phyloP scores from a whole-genome alignment of 92 coral and sea anemone genomes.

The Phymanthus crucifer region DNA sequence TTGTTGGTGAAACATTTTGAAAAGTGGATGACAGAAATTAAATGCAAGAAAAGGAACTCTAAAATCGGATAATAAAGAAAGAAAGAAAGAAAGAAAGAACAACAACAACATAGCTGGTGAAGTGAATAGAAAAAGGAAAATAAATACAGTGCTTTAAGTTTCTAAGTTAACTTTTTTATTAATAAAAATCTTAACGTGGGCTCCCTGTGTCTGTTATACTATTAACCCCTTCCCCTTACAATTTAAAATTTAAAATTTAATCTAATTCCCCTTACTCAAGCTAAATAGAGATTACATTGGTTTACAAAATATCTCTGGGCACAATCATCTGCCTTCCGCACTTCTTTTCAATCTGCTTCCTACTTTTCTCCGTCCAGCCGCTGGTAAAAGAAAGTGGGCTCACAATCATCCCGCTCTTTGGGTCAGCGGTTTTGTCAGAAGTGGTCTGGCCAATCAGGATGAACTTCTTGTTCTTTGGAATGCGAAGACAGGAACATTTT shows the following conservation, averaged over 20 bases:
- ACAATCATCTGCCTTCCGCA: slow-evolving; percentile 13
- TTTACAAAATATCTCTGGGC: background rate
- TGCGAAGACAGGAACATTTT: slow-evolving; percentile 58
- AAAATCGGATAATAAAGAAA: no score
- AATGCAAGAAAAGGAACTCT: no score
- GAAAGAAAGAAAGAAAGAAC: background rate
- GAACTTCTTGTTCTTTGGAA: slow-evolving; percentile 45
- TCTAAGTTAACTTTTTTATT: background rate
- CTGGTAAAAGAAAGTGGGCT: slow-evolving; percentile 25
- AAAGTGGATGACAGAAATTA: background rate
- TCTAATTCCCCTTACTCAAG: background rate
- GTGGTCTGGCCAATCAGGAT: slow-evolving; percentile 46
- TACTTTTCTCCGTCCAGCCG: slow-evolving; percentile 29
- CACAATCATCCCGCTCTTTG: slow-evolving; percentile 28
- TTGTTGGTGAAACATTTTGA: background rate
- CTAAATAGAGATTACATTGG: background rate
- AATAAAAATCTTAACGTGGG: background rate
- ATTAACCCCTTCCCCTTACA: background rate
- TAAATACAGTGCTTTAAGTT: background rate
- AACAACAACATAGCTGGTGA: background rate
- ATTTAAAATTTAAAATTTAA: background rate
- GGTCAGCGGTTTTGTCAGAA: background rate
- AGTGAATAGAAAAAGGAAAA: background rate
- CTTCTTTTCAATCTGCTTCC: slow-evolving; percentile 22
- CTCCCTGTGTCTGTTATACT: background rate